phyloP scores from a whole-genome alignment of 2,888 invertebrate species.

The Phlogophora meticulosa region DNA sequence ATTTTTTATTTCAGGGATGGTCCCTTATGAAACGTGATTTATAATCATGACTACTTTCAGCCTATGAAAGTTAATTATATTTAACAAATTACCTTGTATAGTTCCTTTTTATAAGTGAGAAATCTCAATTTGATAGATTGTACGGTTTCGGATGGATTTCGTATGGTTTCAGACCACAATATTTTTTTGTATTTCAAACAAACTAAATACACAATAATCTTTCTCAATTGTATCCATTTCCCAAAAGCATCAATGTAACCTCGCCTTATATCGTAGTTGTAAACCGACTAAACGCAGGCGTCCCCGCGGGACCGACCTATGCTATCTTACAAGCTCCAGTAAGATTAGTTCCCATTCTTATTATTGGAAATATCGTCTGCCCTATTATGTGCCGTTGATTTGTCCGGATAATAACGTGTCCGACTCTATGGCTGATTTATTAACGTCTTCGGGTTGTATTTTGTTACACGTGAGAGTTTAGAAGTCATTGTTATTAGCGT shows the following conservation, averaged over 20 bases:
- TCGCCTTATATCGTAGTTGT: conserved; percentile 64
- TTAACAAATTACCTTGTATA: no score
- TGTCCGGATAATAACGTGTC: conserved; percentile 63
- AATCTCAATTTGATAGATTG: no score
- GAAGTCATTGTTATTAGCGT: conserved; percentile 35
- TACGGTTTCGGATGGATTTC: no score
- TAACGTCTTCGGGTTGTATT: conserved; percentile 35
- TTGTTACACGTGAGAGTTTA: conserved; percentile 17
- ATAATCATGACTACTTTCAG: no score
- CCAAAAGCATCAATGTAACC: conserved; percentile 35
- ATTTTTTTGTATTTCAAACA: no score
- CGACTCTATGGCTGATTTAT: conserved; percentile 52
- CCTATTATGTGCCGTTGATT: conserved; percentile 72
- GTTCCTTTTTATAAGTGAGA: no score
- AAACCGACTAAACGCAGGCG: conserved; percentile 79
- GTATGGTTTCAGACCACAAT: no score
- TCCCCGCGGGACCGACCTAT: conserved; percentile 78
- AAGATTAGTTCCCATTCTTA: conserved; percentile 89
- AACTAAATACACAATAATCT: no score
- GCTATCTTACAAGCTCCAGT: conserved; percentile 87
- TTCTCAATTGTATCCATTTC: conserved; percentile 3
- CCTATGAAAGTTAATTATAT: no score
- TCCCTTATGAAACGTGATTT: no score
- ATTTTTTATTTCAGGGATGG: no score
- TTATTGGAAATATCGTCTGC: conserved; percentile 75